Evolutionary conservation across 2,888 invertebrate genomes (phyloP).

Genomic region (Prenolepis imparis): DNA sequence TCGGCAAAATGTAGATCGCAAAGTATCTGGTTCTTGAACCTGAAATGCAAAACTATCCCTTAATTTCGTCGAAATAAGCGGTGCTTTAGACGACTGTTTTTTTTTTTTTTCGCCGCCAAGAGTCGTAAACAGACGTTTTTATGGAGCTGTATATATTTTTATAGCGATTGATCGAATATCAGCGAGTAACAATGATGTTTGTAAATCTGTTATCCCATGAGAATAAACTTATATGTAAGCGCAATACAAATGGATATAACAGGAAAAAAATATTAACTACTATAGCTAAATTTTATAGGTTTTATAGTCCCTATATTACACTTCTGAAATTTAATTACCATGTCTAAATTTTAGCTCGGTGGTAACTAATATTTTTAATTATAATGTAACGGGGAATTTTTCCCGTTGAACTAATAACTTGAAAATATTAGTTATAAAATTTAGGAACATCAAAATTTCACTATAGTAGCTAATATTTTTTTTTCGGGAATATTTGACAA

Average conservation of each 20-base stretch:
- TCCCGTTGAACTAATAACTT: too few relatives aligned
- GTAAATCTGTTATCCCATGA: not conserved
- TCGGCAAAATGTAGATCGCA: slow-evolving; percentile 98
- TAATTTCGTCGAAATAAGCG: not conserved
- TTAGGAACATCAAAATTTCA: too few relatives aligned
- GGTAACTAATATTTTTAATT: too few relatives aligned
- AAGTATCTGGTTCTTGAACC: slow-evolving; percentile 96
- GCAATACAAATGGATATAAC: not conserved
- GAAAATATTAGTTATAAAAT: too few relatives aligned
- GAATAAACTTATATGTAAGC: not conserved
- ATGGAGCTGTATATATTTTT: not conserved
- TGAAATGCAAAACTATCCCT: slow-evolving; percentile 71
- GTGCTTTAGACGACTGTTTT: not conserved
- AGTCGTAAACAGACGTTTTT: slow-evolving; percentile 2
- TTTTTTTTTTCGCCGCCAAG: not conserved
- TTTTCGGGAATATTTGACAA: not conserved
- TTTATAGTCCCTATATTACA: too few relatives aligned
- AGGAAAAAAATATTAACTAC: too few relatives aligned
- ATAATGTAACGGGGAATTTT: too few relatives aligned
- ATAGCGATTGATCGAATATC: not conserved
- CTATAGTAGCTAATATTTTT: too few relatives aligned
- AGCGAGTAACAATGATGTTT: not conserved
- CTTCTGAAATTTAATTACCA: too few relatives aligned
- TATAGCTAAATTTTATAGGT: too few relatives aligned
- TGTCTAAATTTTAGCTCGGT: too few relatives aligned